Evolutionary conservation across 2,888 invertebrate genomes (phyloP).

Genomic region (Blomia tropicalis): DNA sequence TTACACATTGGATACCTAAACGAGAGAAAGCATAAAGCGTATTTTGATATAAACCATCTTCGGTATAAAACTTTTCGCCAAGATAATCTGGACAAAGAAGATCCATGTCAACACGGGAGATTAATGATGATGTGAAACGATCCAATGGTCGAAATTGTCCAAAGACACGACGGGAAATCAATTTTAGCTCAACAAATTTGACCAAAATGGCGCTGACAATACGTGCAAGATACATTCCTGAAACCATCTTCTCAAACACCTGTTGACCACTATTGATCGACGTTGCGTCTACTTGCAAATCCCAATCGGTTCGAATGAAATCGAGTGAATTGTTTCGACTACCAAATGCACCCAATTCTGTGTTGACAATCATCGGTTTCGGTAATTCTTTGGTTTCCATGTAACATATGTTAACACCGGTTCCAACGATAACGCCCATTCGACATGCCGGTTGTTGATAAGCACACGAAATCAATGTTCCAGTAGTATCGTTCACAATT

Average conservation of each 20-base stretch:
- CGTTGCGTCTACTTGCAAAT: conserved; percentile 60
- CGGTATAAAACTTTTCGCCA: too few species aligned
- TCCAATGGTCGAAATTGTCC: conserved; percentile 58
- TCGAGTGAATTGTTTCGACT: conserved; percentile 42
- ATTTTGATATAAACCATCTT: too few species aligned
- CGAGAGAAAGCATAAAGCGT: conserved; percentile 71
- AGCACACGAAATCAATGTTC: conserved; percentile 93
- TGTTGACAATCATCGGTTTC: neutral
- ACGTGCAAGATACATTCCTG: conserved; percentile 92
- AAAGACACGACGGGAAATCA: conserved; percentile 67
- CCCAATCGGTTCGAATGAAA: conserved; percentile 55
- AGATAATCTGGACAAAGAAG: too few species aligned
- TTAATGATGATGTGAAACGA: conserved; percentile 86
- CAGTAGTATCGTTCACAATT: conserved; percentile 90
- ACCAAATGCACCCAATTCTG: neutral
- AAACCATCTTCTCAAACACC: conserved; percentile 92
- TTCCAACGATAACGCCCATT: conserved; percentile 75
- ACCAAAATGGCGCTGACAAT: conserved; percentile 67
- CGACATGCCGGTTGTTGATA: conserved; percentile 83
- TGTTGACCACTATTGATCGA: conserved; percentile 60
- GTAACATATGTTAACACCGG: conserved; percentile 89
- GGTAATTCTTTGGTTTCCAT: conserved; percentile 48
- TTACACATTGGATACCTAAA: conserved; percentile 54
- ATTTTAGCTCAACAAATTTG: conserved; percentile 48
- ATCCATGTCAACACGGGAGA: conserved; percentile 90